Conservation (phyloP, 2,888 invertebrate genomes). For the Odontocolon sp. region DNA sequence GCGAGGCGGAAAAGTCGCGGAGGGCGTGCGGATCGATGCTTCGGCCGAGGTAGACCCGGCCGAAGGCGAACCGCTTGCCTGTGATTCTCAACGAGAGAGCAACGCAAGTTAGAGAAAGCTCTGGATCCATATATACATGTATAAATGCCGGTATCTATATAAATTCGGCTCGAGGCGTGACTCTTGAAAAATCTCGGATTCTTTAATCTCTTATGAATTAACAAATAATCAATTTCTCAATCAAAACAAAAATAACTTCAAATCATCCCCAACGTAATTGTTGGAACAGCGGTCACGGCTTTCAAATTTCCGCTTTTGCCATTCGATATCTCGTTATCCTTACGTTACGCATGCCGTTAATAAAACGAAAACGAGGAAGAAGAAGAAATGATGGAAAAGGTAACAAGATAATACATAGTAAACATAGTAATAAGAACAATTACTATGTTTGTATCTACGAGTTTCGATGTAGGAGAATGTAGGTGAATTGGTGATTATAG, state of each 20-base stretch:
- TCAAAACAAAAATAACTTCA: background rate
- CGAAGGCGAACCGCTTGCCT: slow-evolving; percentile 55
- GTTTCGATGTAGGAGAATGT: too few species aligned
- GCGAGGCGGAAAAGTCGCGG: slow-evolving; percentile 61
- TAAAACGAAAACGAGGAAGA: slow-evolving; percentile 20
- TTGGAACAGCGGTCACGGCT: slow-evolving; percentile 34
- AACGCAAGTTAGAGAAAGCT: slow-evolving; percentile 37
- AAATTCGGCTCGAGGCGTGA: too few species aligned
- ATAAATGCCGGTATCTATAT: too few species aligned
- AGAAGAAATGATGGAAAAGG: background rate
- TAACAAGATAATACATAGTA: background rate
- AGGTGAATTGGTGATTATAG: background rate
- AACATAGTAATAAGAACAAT: background rate
- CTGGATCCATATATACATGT: slow-evolving; percentile 13
- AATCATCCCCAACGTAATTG: background rate
- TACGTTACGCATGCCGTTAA: slow-evolving; percentile 18
- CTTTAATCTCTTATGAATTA: background rate
- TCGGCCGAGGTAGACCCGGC: slow-evolving; percentile 62
- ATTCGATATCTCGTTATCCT: slow-evolving; percentile 27
- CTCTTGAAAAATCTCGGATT: background rate
- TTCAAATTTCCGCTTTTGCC: slow-evolving; percentile 57
- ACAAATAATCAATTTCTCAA: slow-evolving; percentile 1
- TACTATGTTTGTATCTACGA: background rate
- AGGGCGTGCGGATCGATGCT: slow-evolving; percentile 73
- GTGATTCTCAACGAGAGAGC: slow-evolving; percentile 39